Evolutionary conservation across 2,888 invertebrate species (phyloP), one percentile per base, ranked within the genome.

Genomic region (Torymus aiolomorphi): DNA sequence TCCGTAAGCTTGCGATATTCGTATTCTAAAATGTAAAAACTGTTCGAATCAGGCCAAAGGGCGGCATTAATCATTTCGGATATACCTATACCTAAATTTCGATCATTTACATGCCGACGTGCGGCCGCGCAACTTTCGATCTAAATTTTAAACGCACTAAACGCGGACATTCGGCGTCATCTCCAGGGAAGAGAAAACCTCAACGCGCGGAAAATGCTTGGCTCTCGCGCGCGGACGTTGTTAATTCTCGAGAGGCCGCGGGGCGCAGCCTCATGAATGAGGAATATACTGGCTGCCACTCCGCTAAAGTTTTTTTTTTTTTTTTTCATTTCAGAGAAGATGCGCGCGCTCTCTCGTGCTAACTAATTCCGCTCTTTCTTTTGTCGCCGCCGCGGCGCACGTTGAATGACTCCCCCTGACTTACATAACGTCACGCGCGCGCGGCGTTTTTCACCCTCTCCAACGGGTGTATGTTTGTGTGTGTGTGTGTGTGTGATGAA

Each of bases 301-400:
- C 31, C 31, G 42, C 49, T 65, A 16, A 59, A 65, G 65, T n/a
- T n/a, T n/a, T n/a, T n/a, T n/a, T n/a, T 66, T 66, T 66, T 67
- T 16, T 24, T 31, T 31, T 31, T 31, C 31, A 31, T 31, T 31
- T 31, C 31, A 1, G 31, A 67, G 66, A 69, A 65, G 66, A 59
- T 20, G 62, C 31, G 31, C 31, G 31, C 31, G 31, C 3, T 20
- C 69, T 72, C 63, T 71, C 66, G 70, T 42, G 24, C 76, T 42
- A 72, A 66, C 72, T 78, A 72, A 78, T 72, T 78, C 42, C 31
- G 31, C 31, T 42, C 65, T 63, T 56, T 72, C 49, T 69, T 57
- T 57, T 42, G 65, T 31, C 20, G 24, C 4, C 70, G 13, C 1
- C 20, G 24, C 11, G 63, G 13, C 2, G 31, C 71, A 24, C 69